These are phyloP conservation scores for Podarcis raffonei DNA, from an alignment of 2,113 vertebrate species.

Conservation along the genomic window DNA sequence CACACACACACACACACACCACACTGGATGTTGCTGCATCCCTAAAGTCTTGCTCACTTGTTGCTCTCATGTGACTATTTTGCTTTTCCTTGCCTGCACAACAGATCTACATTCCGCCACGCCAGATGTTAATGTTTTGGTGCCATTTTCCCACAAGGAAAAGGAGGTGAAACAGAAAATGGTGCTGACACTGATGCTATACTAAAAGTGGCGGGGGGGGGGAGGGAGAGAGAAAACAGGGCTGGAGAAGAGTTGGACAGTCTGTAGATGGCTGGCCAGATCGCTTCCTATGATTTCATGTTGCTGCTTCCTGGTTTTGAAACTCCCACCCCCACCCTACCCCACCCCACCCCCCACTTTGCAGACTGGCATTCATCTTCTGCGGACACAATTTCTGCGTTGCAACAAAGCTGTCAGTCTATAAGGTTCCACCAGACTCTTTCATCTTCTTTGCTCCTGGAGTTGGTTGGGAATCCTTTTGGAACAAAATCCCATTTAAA, in stretches of 20 bases:
- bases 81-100: not conserved
- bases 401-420: not conserved
- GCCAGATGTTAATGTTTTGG: not conserved
- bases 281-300: too few species aligned
- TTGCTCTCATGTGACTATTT: not conserved
- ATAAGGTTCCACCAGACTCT: not conserved
- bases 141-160: too few species aligned
- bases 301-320: too few species aligned
- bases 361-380: not conserved
- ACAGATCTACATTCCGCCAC: not conserved
- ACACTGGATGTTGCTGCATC: not conserved
- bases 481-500: not conserved
- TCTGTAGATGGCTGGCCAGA: too few species aligned
- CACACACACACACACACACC: not conserved
- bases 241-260: too few species aligned
- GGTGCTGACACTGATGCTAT: too few species aligned
- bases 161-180: too few species aligned
- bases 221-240: too few species aligned
- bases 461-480: not conserved
- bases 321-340: too few species aligned
- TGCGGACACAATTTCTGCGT: not conserved
- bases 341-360: not conserved
- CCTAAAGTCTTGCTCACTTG: not conserved
- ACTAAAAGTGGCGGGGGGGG: too few species aligned
- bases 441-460: not conserved